phyloP scores from a whole-genome alignment of 2,797 vertebrate species.

The Arctocebus calabarensis region DNA sequence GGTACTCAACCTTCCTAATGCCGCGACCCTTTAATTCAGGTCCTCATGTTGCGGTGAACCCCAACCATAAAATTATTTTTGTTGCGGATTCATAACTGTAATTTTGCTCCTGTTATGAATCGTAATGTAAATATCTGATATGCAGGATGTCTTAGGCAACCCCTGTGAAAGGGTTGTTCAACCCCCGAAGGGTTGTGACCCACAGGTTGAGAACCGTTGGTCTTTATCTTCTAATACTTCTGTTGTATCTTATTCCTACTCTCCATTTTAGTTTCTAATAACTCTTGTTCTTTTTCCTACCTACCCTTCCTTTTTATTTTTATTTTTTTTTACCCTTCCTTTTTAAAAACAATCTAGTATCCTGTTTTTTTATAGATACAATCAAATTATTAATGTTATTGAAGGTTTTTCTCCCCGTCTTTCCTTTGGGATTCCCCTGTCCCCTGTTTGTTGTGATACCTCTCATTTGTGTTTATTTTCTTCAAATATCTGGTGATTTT shows the following conservation, averaged over 20 bases:
- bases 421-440: background rate
- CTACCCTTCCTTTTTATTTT: background rate
- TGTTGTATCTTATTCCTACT: background rate
- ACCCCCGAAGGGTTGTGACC: too few relatives aligned
- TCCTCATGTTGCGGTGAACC: too few relatives aligned
- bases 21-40: too few relatives aligned
- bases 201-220: too few relatives aligned
- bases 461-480: slow-evolving; percentile 5
- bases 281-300: background rate
- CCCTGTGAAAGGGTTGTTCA: too few relatives aligned
- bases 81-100: too few relatives aligned
- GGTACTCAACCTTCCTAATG: too few relatives aligned
- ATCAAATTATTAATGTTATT: background rate
- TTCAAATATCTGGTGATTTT: background rate
- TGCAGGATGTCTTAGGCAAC: too few relatives aligned
- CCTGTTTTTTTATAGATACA: background rate
- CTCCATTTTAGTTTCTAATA: background rate
- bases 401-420: background rate
- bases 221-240: background rate
- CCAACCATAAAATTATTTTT: too few relatives aligned
- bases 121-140: too few relatives aligned
- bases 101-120: too few relatives aligned
- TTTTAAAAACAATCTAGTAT: background rate
- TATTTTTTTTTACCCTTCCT: background rate
- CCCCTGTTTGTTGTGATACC: background rate